Base-by-base conservation (phyloP, 1,140 invertebrate species). In the Philotrypesis tridentata region DNA sequence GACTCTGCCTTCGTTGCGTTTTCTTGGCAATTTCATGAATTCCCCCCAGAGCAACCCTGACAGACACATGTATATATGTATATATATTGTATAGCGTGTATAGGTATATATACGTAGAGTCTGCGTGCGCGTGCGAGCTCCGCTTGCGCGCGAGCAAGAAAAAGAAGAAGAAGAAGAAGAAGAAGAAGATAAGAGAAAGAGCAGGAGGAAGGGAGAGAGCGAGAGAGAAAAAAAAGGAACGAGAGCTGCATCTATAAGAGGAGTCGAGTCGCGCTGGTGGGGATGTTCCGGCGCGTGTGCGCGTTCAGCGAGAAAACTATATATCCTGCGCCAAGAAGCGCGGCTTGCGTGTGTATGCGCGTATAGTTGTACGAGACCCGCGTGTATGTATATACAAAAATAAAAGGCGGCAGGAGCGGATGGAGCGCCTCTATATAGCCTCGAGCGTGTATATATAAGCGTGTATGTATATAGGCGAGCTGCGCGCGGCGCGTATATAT, bases 11-110 rank as follows among this genome's bases (percentile, higher is more conserved):
- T 29, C 68, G 55, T 33, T 37, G 29, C 79, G 21, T 71, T 67
- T 77, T 77, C 74, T 82, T 71, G 63, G 74, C 55, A 77, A 72
- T 82, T 82, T 82, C 80, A 82, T 48, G 68, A 82, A 77, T 77
- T 78, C 48, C 37, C 74, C 65, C 17, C 37, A 55, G 63, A 29
- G 25, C 27, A 65, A 27, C 43, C 14, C 17, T 27, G 61, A 12
- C 11, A 65, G 61, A 65, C 61, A 21, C 33, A 3, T 37, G 33
- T 37, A 9, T 37, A 37, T 37, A 9, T 37, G 33, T 37, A 37
- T 37, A n/a, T n/a, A n/a, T n/a, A n/a, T n/a, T n/a, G n/a, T n/a
- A n/a, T n/a, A n/a, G n/a, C 33, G 33, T 3, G 9, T 37, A 37
- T 37, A 9, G 33, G 33, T 37, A 37, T 37, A 23, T 65, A 25